Conservation (phyloP, 2,888 invertebrate species). For the Bugulina stolonifera region DNA sequence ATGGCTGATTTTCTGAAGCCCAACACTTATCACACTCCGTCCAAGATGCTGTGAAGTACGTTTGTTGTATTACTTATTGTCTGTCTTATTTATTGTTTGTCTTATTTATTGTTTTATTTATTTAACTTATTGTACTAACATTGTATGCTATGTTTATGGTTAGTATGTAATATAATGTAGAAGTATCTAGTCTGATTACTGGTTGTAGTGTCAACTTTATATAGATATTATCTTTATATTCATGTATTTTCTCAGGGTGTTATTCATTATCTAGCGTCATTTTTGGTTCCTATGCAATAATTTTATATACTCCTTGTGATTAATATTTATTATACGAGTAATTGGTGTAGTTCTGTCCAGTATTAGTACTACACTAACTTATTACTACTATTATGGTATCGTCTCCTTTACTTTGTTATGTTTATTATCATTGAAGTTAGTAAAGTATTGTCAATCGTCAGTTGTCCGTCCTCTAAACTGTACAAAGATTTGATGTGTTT, state of each 20-base stretch:
- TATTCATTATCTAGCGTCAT: too few species aligned
- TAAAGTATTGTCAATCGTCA: not conserved
- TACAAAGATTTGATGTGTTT: slow-evolving; percentile 26
- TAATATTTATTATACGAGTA: too few species aligned
- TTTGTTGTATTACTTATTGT: not conserved
- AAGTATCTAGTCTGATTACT: not conserved
- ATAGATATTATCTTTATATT: too few species aligned
- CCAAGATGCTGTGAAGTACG: not conserved
- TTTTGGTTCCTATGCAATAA: too few species aligned
- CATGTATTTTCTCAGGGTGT: too few species aligned
- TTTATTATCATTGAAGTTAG: too few species aligned
- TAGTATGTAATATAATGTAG: too few species aligned
- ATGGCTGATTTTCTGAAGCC: not conserved
- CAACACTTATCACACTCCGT: not conserved
- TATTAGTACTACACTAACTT: not conserved
- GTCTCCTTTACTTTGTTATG: not conserved
- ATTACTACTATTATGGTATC: not conserved
- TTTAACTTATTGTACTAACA: not conserved
- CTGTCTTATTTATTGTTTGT: not conserved
- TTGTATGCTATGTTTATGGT: too few species aligned
- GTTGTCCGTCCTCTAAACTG: slow-evolving; percentile 12
- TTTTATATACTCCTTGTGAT: too few species aligned
- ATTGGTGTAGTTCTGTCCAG: too few species aligned
- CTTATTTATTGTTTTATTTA: not conserved
- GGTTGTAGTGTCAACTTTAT: too few species aligned